phyloP scores from a whole-genome alignment of 2,888 invertebrate genomes.

The Leucoma salicis region DNA sequence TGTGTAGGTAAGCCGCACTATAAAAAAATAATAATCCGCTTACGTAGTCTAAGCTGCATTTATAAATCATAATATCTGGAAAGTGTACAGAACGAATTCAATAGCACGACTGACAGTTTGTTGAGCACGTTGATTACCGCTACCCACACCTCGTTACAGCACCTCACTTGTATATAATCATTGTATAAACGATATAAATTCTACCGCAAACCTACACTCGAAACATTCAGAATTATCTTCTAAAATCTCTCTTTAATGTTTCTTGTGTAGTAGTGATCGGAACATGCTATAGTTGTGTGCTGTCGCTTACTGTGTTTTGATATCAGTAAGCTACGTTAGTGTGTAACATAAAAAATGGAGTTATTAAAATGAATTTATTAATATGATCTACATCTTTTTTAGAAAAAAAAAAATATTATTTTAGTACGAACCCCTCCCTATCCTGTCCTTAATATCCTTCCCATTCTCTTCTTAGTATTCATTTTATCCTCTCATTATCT shows the following conservation, averaged over 20 bases:
- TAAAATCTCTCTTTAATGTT: conserved; percentile 10
- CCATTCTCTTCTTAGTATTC: too few species aligned
- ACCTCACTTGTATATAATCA: conserved; percentile 23
- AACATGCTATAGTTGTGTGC: neutral
- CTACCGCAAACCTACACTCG: conserved; percentile 15
- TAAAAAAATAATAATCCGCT: neutral
- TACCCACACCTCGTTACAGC: conserved; percentile 34
- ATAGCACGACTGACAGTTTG: conserved; percentile 21
- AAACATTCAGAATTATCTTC: conserved; percentile 20
- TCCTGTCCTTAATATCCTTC: too few species aligned
- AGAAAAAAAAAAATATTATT: too few species aligned
- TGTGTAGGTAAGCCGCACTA: neutral
- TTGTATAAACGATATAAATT: conserved; percentile 30
- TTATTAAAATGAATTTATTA: too few species aligned
- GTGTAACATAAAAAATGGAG: too few species aligned
- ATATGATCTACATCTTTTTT: too few species aligned
- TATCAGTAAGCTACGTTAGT: neutral
- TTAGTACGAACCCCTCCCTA: too few species aligned
- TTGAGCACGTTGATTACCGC: conserved; percentile 28
- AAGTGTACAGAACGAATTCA: conserved; percentile 5
- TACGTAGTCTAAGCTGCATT: conserved; percentile 1
- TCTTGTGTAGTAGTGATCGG: neutral
- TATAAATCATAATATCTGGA: conserved; percentile 17
- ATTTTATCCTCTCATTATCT: too few species aligned
- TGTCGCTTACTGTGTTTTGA: neutral